Evolutionary conservation across 2,113 vertebrate genomes (phyloP).

Genomic region (Strix aluco): DNA sequence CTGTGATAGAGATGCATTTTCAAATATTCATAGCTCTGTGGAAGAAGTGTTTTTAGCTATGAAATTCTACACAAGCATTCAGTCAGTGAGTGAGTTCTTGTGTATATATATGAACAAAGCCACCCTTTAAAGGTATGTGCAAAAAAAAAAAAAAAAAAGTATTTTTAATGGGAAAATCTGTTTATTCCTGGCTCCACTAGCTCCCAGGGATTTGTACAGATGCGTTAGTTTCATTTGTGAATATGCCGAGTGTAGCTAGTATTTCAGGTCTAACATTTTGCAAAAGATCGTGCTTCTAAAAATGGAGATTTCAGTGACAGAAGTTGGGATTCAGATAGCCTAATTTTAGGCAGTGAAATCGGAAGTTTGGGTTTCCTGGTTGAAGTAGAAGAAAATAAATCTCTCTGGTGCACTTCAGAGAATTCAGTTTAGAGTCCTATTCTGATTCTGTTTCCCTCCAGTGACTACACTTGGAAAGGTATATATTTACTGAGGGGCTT

Average conservation of each 20-base stretch:
- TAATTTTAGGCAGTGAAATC: neutral
- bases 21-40: conserved; percentile 25
- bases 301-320: neutral
- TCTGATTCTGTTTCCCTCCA: neutral
- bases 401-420: neutral
- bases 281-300: neutral
- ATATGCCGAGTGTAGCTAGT: neutral
- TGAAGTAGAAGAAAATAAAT: neutral
- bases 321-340: neutral
- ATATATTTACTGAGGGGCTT: neutral
- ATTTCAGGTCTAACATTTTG: neutral
- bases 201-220: neutral
- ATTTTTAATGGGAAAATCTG: neutral
- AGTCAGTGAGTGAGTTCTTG: neutral
- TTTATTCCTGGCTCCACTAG: neutral
- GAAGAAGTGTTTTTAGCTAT: neutral
- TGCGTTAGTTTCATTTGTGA: neutral
- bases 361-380: neutral
- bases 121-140: neutral
- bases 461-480: neutral
- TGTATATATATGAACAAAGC: neutral
- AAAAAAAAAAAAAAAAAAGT: neutral
- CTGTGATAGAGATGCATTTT: neutral
- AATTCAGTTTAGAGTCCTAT: neutral
- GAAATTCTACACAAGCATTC: neutral